Conservation (phyloP, 1,140 invertebrate genomes). For the Mya arenaria region DNA sequence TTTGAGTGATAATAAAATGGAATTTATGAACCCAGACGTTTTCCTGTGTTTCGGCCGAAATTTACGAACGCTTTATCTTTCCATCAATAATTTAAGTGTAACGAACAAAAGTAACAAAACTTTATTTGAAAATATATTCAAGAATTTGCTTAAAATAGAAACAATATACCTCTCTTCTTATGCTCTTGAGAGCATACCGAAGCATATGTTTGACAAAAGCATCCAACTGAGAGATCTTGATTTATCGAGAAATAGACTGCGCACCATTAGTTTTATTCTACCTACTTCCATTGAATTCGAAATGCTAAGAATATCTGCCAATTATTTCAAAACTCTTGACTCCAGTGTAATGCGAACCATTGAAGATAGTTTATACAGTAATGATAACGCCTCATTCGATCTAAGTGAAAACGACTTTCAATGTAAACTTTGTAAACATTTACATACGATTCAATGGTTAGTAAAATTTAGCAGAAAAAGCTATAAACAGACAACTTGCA, state of each 20-base stretch:
- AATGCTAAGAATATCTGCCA: neutral
- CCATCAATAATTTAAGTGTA: neutral
- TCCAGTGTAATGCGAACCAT: neutral
- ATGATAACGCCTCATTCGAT: too few species aligned
- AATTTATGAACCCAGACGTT: constrained; percentile 13
- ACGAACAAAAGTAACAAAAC: neutral
- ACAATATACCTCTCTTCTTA: neutral
- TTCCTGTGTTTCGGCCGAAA: neutral
- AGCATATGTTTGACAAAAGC: neutral
- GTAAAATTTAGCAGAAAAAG: neutral
- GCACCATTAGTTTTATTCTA: neutral
- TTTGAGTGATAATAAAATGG: constrained; percentile 8
- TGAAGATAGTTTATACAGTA: neutral
- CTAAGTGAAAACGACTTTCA: too few species aligned
- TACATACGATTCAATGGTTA: neutral
- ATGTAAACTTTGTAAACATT: neutral
- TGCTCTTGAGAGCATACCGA: neutral
- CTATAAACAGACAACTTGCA: neutral
- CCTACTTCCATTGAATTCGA: neutral
- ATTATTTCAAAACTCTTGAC: constrained; percentile 1
- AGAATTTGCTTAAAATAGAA: neutral
- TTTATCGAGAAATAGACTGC: neutral
- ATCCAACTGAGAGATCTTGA: neutral
- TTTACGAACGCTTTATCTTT: neutral
- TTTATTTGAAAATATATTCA: neutral